Evolutionary conservation across 2,113 vertebrate genomes (phyloP), one percentile per base, ranked within the genome.

Genomic region (Dryoscopus gambensis): DNA sequence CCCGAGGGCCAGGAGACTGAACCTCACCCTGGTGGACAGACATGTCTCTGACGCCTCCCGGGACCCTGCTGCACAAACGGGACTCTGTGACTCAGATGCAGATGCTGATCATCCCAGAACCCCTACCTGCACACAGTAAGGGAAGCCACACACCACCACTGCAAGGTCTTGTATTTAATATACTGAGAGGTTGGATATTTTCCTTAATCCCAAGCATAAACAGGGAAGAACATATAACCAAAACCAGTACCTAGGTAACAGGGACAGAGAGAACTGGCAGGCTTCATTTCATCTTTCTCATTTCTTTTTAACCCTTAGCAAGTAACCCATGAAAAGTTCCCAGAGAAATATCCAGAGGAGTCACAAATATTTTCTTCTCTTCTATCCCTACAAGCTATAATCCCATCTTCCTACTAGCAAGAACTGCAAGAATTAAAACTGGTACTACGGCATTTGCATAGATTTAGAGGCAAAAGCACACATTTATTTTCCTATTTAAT

Each of bases 301-400:
- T 31, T n/a, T 18, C 27, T 18, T 64, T 84, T 47, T 13, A 39
- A 47, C 55, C 21, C 21, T 35, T 22, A 46, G 5, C 40, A 69
- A 53, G 16, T 3, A 18, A 69, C 8, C 37, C 23, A 18, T 0
- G 0, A 13, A 37, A 69, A 50, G 23, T 21, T 71, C 24, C 24
- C 50, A 46, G 17, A 49, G 15, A 49, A 53, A 50, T 0, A 10
- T 2, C 39, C 40, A 49, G 9, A 16, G 11, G 30, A 68, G 17
- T 47, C 40, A 47, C 49, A 20, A 55, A 3, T 27, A 62, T 7
- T 23, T 52, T 35, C 13, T 52, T 52, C 52, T 46, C 24, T 67
- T 47, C 47, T 8, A 31, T 5, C n/a, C 22, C 52, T 49, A 52
- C 16, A 30, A 10, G 19, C 37, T 84, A 28, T 6, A 73, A 87